Evolutionary conservation across 2,888 invertebrate genomes (phyloP).

Genomic region (Protula sp.): DNA sequence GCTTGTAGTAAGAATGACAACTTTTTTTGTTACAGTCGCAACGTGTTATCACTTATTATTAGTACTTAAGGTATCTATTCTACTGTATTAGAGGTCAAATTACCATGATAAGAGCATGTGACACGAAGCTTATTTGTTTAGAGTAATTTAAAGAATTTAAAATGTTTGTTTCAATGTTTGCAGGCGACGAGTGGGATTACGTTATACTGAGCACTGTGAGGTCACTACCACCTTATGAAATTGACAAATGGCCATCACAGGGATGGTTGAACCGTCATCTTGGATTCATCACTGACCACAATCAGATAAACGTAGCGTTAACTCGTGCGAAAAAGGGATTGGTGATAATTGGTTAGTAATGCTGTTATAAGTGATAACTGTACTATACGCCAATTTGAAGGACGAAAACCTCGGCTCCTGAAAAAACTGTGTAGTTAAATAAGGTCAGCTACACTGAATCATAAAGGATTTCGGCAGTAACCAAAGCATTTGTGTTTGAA

Average conservation of each 20-base stretch:
- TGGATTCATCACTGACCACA: conserved; percentile 43
- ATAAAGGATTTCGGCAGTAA: background rate
- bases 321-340: conserved; percentile 44
- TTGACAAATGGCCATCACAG: conserved; percentile 33
- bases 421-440: background rate
- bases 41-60: no score
- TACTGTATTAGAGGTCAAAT: no score
- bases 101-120: no score
- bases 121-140: no score
- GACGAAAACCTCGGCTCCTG: no score
- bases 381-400: no score
- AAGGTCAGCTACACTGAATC: background rate
- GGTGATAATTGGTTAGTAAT: conserved; percentile 43
- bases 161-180: no score
- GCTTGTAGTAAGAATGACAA: no score
- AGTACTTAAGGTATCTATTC: no score
- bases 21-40: no score
- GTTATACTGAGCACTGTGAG: conserved; percentile 44
- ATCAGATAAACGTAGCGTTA: conserved; percentile 45
- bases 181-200: conserved; percentile 45
- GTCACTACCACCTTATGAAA: conserved; percentile 35
- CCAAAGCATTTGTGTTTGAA: background rate
- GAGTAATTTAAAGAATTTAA: no score
- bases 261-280: conserved; percentile 42
- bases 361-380: no score